phyloP scores from a whole-genome alignment of 2,888 invertebrate genomes.

The Schizotus pectinicornis region DNA sequence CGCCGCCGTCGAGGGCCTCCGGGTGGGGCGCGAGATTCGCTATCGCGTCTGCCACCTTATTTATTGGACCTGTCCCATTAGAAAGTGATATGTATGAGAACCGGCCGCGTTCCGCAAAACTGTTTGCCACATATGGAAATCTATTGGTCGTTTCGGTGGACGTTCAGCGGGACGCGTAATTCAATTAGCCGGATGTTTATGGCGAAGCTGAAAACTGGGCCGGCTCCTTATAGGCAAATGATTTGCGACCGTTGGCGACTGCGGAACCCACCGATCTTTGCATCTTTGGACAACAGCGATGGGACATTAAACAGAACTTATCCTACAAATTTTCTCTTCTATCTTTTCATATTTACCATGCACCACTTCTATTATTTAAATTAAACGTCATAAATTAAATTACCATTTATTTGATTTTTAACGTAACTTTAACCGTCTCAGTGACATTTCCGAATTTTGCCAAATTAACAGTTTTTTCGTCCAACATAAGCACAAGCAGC shows the following conservation, averaged over 20 bases:
- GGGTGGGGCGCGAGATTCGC: not conserved
- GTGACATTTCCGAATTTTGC: no score
- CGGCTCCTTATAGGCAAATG: slow-evolving; percentile 5
- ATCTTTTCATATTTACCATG: no score
- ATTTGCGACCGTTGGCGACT: not conserved
- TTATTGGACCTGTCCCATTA: slow-evolving; percentile 47
- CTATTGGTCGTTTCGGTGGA: not conserved
- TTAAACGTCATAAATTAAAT: no score
- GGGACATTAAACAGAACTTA: no score
- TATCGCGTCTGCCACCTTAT: slow-evolving; percentile 38
- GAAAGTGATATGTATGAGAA: slow-evolving; percentile 52
- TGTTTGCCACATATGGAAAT: slow-evolving; percentile 36
- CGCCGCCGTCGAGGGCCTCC: not conserved
- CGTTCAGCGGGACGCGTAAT: slow-evolving; percentile 1
- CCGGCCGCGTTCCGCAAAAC: slow-evolving; percentile 25
- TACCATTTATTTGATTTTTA: no score
- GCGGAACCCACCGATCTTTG: no score
- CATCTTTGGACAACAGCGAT: no score
- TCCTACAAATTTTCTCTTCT: no score
- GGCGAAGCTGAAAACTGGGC: not conserved
- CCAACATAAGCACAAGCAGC: no score
- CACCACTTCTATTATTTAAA: no score
- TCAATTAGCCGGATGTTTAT: slow-evolving; percentile 12
- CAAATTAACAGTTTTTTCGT: no score
- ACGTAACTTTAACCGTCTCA: no score